Evolutionary conservation across 2,113 vertebrate species (phyloP).

Genomic region (Actinemys pallida): DNA sequence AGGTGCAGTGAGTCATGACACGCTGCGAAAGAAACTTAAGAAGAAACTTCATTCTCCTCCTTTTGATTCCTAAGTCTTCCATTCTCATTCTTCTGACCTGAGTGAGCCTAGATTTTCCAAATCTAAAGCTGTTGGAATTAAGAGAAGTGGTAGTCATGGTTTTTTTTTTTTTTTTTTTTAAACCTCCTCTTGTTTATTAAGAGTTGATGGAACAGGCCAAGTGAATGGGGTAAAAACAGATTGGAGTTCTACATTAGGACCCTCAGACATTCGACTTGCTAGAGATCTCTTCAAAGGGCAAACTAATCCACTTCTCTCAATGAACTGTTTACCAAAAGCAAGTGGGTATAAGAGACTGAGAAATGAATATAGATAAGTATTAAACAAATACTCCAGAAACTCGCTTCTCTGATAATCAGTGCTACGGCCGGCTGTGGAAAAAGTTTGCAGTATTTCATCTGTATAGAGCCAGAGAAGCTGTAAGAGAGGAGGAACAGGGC

Average conservation of each 20-base stretch:
- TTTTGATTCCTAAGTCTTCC: rapidly evolving
- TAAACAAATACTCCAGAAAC: too few relatives aligned
- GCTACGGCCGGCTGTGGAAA: too few relatives aligned
- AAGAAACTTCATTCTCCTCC: background rate
- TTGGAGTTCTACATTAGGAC: constrained; percentile 53
- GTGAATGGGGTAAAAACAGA: constrained; percentile 48
- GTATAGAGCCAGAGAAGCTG: rapidly evolving
- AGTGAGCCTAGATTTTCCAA: background rate
- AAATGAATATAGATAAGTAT: too few relatives aligned
- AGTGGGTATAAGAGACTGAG: too few relatives aligned
- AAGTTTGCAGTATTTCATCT: too few relatives aligned
- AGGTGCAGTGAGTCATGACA: background rate
- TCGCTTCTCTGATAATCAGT: too few relatives aligned
- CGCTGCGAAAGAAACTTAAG: background rate
- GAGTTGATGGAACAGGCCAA: constrained; percentile 40
- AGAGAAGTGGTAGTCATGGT: background rate
- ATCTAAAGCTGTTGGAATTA: background rate
- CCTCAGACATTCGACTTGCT: constrained; percentile 50
- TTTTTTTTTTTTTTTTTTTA: too few relatives aligned
- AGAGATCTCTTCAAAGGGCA: constrained; percentile 70
- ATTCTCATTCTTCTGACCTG: background rate
- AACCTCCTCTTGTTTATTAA: background rate
- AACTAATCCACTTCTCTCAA: constrained; percentile 57
- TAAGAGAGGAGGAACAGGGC: rapidly evolving
- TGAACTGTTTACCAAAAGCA: too few relatives aligned